A percentile compares a stretch with the other conserved stretches of the same genome.
Conservation (phyloP, 2,888 invertebrate genomes). For the Zygaena filipendulae region DNA sequence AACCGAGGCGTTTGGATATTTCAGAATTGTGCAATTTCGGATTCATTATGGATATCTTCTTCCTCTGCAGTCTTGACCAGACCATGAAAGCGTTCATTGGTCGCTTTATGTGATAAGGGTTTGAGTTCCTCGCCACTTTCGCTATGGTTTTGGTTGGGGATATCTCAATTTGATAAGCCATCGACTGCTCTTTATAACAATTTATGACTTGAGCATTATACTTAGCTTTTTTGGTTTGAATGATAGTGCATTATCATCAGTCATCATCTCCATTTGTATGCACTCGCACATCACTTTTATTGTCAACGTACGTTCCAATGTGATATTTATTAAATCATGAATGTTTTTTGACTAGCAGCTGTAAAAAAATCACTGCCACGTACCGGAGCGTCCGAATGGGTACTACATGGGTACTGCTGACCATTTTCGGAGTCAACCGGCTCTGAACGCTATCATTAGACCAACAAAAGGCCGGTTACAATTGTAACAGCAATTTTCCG, state of each 20-base stretch:
- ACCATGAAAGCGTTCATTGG: conserved; percentile 99
- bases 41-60: conserved; percentile 85
- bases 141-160: conserved; percentile 29
- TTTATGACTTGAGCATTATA: conserved; percentile 14
- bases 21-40: conserved; percentile 83
- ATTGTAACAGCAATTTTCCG: conserved; percentile 64
- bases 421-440: conserved; percentile 43
- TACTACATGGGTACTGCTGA: conserved; percentile 51
- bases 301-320: no score
- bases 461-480: conserved; percentile 55
- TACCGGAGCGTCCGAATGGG: no score
- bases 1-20: conserved; percentile 84
- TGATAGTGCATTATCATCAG: no score
- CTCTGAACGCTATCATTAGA: conserved; percentile 60
- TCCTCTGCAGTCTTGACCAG: conserved; percentile 90
- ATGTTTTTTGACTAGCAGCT: no score
- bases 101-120: conserved; percentile 84
- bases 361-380: no score
- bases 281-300: no score
- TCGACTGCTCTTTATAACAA: no score
- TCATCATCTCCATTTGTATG: no score
- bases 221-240: no score
- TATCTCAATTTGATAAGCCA: conserved; percentile 44
- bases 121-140: conserved; percentile 65
- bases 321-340: no score